Percentiles rank a stretch among this genome's conserved stretches.
These are phyloP conservation scores for Gymnoscopelus microlampas DNA, from an alignment of 2,797 vertebrate genomes.

Conservation along the genomic window DNA sequence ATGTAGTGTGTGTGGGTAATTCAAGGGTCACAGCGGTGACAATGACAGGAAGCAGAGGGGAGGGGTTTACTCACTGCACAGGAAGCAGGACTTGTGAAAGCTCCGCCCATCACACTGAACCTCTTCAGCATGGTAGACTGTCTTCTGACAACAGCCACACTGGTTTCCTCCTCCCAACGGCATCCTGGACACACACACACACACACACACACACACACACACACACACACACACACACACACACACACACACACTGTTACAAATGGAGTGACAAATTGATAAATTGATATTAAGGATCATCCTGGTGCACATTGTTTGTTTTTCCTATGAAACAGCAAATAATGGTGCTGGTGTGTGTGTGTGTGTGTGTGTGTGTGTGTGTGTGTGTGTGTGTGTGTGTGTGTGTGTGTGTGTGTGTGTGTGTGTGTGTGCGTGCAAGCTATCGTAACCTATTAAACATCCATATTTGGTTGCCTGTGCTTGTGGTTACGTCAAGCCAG, in stretches of 20 bases:
- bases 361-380: no score
- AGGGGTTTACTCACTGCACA: slow-evolving; percentile 90
- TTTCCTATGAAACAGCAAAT: no score
- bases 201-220: slow-evolving; percentile 7
- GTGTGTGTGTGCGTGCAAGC: not conserved
- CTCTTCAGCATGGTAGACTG: slow-evolving; percentile 95
- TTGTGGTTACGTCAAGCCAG: slow-evolving; percentile 25
- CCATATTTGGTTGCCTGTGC: slow-evolving; percentile 33
- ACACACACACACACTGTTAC: not conserved
- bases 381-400: no score
- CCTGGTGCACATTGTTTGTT: no score
- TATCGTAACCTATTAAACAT: slow-evolving; percentile 5
- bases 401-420: no score
- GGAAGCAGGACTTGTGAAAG: slow-evolving; percentile 96
- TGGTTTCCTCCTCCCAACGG: slow-evolving; percentile 95
- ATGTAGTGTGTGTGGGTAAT: not conserved
- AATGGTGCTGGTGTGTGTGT: no score
- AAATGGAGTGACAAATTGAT: not conserved
- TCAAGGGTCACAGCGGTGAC: slow-evolving; percentile 16
- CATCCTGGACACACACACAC: slow-evolving; percentile 80
- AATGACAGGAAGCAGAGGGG: slow-evolving; percentile 38
- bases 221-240: slow-evolving; percentile 19
- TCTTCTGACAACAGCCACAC: slow-evolving; percentile 92
- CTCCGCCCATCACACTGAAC: slow-evolving; percentile 92
- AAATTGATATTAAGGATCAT: not conserved